Base-by-base conservation (phyloP, 2,888 invertebrate genomes). In the Yponomeuta malinellus region DNA sequence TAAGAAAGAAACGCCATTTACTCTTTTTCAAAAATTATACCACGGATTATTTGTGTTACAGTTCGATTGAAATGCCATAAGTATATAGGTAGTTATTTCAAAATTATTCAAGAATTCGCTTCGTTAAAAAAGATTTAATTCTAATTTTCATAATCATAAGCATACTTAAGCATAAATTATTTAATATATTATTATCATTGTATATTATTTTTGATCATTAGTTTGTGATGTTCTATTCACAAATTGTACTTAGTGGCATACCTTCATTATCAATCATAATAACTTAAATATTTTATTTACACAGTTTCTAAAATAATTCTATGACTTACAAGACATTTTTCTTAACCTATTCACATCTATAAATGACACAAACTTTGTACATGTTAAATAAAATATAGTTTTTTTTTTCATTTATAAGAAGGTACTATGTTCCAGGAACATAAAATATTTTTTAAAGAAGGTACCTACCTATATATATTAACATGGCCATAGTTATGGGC, bases 341-440 rank as follows among this genome's bases (percentile, higher is more conserved):
- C 33, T 33, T 10, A 65, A n/a, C 15, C 48, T 67, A 67, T 37
- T 68, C 43, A 68, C 68, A 48, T n/a, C n/a, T 59, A 59, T 29
- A 29, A 29, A 68, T 68, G 68, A 68, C 68, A 68, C 68, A 15
- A 43, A 43, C n/a, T 68, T 68, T 68, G 68, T 59, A 59, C 52
- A 59, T 59, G 12, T 59, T 59, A 59, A 59, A 15, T 59, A 15
- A 59, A 59, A 59, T 59, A 59, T 12, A 15, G 15, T 33, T 33
- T 12, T 15, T 15, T 52, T 59, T 15, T 15, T 3, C 1, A 59
- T 43, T 43, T 43, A 59, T 59, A 59, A 65, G 10, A 33, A 65
- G 10, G 65, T 59, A 15, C 1, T 29, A 29, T 65, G 33, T 65
- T 5, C 65, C 65, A 65, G 65, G 29, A 64, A 64, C 31, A 64